Evolutionary conservation across 2,888 invertebrate genomes (phyloP).

Genomic region (Polydrusus tereticollis): DNA sequence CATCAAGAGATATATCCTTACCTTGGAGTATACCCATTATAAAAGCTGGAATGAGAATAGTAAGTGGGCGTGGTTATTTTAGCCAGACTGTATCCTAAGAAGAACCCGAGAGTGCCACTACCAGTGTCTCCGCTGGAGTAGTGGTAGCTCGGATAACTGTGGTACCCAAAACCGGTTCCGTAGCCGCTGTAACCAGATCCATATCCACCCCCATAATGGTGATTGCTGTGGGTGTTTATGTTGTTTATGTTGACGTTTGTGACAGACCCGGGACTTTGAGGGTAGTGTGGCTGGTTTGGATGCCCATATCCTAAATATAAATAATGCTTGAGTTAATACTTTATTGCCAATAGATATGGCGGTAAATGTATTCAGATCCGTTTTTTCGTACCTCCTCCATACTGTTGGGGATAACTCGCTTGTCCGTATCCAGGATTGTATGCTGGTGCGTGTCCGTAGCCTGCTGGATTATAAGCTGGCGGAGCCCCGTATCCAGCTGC

Average conservation of each 20-base stretch:
- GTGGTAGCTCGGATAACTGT: conserved; percentile 53
- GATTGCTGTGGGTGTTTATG: conserved; percentile 50
- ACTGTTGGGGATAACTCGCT: conserved; percentile 28
- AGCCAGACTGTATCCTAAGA: conserved; percentile 59
- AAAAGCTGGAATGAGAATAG: conserved; percentile 46
- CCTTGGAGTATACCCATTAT: conserved; percentile 56
- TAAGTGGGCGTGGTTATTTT: conserved; percentile 59
- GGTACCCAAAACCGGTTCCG: conserved; percentile 41
- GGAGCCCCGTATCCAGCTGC: conserved; percentile 54
- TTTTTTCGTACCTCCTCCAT: conserved; percentile 23
- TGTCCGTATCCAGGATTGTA: conserved; percentile 26
- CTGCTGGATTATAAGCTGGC: conserved; percentile 49
- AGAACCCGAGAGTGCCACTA: conserved; percentile 60
- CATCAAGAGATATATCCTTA: too few species aligned
- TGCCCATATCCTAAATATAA: conserved; percentile 15
- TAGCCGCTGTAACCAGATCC: conserved; percentile 48
- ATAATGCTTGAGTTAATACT: too few species aligned
- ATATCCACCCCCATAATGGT: conserved; percentile 52
- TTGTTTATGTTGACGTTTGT: conserved; percentile 58
- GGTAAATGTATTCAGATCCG: too few species aligned
- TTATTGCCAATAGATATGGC: too few species aligned
- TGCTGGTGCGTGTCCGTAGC: conserved; percentile 33
- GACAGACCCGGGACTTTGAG: conserved; percentile 40
- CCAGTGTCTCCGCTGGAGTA: conserved; percentile 57
- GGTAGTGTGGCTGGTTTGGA: conserved; percentile 26